Conservation (phyloP, 2,888 invertebrate genomes). For the Anoncus sp. region DNA sequence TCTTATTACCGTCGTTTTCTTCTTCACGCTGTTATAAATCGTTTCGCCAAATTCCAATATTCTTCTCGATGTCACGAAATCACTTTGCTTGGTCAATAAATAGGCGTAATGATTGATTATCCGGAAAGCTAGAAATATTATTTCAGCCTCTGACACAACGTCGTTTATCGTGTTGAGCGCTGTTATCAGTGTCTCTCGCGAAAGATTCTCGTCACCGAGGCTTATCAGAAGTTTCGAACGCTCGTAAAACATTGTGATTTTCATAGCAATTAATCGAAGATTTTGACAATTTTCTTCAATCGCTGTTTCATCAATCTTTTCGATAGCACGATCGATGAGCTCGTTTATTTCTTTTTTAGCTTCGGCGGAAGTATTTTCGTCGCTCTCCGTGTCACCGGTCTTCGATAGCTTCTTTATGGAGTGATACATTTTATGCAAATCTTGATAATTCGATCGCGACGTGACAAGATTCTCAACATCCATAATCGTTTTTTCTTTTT, state of each 20-base stretch:
- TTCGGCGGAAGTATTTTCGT: neutral
- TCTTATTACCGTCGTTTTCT: slow-evolving; percentile 79
- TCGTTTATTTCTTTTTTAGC: slow-evolving; percentile 44
- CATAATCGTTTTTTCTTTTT: slow-evolving; percentile 4
- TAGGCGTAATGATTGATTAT: slow-evolving; percentile 86
- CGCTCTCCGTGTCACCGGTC: slow-evolving; percentile 14
- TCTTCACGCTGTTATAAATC: slow-evolving; percentile 83
- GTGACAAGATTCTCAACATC: neutral
- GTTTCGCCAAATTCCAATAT: slow-evolving; percentile 84
- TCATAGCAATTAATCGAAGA: slow-evolving; percentile 65
- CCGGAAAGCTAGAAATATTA: slow-evolving; percentile 84
- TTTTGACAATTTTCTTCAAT: slow-evolving; percentile 1
- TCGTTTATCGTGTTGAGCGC: slow-evolving; percentile 57
- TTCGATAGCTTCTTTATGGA: slow-evolving; percentile 55
- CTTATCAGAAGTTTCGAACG: slow-evolving; percentile 61
- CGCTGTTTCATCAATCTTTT: slow-evolving; percentile 49
- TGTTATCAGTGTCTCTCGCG: slow-evolving; percentile 54
- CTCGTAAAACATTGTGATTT: slow-evolving; percentile 65
- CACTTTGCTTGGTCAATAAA: slow-evolving; percentile 85
- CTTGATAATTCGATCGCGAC: slow-evolving; percentile 28
- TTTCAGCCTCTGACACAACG: slow-evolving; percentile 55
- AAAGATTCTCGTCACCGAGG: slow-evolving; percentile 55
- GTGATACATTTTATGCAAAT: slow-evolving; percentile 57
- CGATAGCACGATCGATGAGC: slow-evolving; percentile 47
- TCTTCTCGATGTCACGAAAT: slow-evolving; percentile 83